Evolutionary conservation across 1,140 invertebrate species (phyloP).

Genomic region (Stegodyphus mimosarum): DNA sequence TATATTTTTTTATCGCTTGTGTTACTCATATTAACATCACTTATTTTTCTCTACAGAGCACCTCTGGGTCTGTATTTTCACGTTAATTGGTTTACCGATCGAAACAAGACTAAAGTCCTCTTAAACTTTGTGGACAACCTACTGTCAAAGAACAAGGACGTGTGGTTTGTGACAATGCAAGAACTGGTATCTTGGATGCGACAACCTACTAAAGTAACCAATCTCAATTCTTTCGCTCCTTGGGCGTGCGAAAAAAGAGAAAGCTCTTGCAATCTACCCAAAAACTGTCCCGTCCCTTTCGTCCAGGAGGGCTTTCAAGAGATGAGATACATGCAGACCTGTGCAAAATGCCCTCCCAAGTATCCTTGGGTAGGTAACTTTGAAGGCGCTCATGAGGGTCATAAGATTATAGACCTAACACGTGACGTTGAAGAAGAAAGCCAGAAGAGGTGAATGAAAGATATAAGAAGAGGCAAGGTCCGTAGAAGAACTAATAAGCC

Average conservation of each 20-base stretch:
- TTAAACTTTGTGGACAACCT: conserved; percentile 89
- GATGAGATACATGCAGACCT: conserved; percentile 87
- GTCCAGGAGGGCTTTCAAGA: conserved; percentile 25
- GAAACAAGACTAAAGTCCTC: conserved; percentile 83
- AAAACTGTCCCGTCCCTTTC: conserved; percentile 86
- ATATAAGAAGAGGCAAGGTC: too few relatives aligned
- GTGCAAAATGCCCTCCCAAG: conserved; percentile 90
- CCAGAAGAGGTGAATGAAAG: not conserved
- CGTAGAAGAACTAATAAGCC: too few relatives aligned
- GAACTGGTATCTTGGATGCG: conserved; percentile 92
- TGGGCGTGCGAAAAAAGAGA: conserved; percentile 91
- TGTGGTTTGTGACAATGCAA: conserved; percentile 90
- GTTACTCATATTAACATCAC: conserved; percentile 64
- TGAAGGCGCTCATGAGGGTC: conserved; percentile 35
- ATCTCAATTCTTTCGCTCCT: conserved; percentile 86
- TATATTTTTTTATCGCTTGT: too few relatives aligned
- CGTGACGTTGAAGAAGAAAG: conserved; percentile 4
- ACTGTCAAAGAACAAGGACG: conserved; percentile 81
- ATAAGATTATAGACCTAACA: conserved; percentile 37
- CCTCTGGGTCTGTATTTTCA: conserved; percentile 95
- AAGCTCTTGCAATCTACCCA: conserved; percentile 82
- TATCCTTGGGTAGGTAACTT: conserved; percentile 92
- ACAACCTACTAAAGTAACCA: conserved; percentile 87
- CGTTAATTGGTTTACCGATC: conserved; percentile 94
- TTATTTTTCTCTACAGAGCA: conserved; percentile 84